Base-by-base conservation (phyloP, 64 coral and sea anemone genomes). In the Dendrophyllia cribrosa region DNA sequence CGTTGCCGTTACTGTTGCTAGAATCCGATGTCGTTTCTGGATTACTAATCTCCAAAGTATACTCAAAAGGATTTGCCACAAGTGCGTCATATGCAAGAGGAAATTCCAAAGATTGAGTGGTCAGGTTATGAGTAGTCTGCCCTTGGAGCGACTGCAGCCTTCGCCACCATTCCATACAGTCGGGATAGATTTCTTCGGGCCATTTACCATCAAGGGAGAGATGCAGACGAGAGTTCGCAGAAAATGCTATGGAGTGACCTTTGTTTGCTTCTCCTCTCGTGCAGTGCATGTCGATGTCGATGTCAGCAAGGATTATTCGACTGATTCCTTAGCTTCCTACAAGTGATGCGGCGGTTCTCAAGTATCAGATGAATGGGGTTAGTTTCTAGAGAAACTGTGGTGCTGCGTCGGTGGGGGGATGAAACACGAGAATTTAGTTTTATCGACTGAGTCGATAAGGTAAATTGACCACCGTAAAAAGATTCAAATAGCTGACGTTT, bases 181-280 rank as follows among this genome's bases (percentile, higher is more conserved):
- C 75, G 86, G 68, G 43, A 66, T 88, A 88, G 86, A 88, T 51
- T 88, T 88, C 86, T 88, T 88, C 72, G 86, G 86, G 21, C 86
- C 86, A 11, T 88, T 88, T 53, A 69, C 71, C 48, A 88, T 59
- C 43, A 50, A 66, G 59, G 86, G 72, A 74, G 86, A 88, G 67
- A 58, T 58, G 86, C 71, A 88, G 51, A 88, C 76, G 86, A 69
- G 86, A 20, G 53, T 72, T 74, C 86, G 86, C 56, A 51, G 86
- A 51, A 76, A 88, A 51, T 69, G 68, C 51, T 76, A 58, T 51
- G 71, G 86, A 51, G 48, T 88, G 44, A 69, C 72, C 45, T 88
- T 88, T 58, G 73, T 56, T 44, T 88, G 86, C 47, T 74, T 88
- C 47, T 68, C 59, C 49, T 74, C 50, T 70, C 71, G 72, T 6